phyloP scores from a whole-genome alignment of 2,113 vertebrate genomes.

The Herpetotheres cachinnans region DNA sequence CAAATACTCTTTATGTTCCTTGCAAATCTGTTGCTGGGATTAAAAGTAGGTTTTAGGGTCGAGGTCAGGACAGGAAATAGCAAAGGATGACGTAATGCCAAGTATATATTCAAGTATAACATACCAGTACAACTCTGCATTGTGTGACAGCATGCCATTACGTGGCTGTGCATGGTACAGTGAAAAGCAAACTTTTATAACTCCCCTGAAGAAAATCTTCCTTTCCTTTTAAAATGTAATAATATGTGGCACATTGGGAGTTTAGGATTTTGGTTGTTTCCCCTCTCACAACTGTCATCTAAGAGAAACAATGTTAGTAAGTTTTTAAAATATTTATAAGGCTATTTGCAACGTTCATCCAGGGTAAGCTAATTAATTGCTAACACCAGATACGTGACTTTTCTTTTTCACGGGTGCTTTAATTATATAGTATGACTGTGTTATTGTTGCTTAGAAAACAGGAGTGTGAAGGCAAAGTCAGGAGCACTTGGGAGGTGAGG shows the following conservation, averaged over 20 bases:
- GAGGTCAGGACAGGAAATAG: conserved; percentile 66
- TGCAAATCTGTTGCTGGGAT: background rate
- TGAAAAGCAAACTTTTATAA: background rate
- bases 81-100: conserved; percentile 59
- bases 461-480: background rate
- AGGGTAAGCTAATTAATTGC: background rate
- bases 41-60: background rate
- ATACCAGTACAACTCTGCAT: background rate
- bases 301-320: background rate
- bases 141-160: background rate
- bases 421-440: background rate
- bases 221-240: background rate
- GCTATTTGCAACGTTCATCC: background rate
- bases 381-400: background rate
- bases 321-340: background rate
- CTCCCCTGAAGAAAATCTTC: background rate
- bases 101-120: background rate
- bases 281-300: background rate
- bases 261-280: background rate
- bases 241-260: background rate
- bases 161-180: background rate
- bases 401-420: background rate
- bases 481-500: background rate
- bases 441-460: background rate
- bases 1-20: conserved; percentile 6